Conservation (phyloP, 2,888 invertebrate species). For the Plagiodera versicolora region DNA sequence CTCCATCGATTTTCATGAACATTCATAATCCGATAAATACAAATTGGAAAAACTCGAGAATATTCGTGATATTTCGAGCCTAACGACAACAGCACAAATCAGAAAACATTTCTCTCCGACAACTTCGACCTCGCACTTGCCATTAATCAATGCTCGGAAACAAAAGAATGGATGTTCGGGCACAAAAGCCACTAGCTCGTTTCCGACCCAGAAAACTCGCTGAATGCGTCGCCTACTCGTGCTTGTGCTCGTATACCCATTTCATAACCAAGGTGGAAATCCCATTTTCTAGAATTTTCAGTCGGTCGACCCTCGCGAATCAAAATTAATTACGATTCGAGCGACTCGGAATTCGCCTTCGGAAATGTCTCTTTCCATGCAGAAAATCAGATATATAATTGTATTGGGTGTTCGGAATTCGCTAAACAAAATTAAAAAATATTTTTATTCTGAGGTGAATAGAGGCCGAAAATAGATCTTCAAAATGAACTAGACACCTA, state of each 20-base stretch:
- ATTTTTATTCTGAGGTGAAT: no score
- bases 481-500: no score
- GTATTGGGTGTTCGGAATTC: no score
- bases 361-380: background rate
- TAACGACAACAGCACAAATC: no score
- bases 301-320: background rate
- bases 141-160: background rate
- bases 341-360: background rate
- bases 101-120: background rate
- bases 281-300: conserved; percentile 1
- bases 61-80: no score
- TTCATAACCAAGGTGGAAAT: background rate
- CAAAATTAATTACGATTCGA: background rate
- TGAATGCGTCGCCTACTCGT: background rate
- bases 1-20: no score
- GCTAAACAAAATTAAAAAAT: no score
- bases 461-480: no score
- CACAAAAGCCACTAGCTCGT: background rate
- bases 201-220: conserved; percentile 1
- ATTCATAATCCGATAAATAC: no score
- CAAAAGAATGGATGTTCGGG: background rate
- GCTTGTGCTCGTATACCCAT: background rate
- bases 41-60: no score
- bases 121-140: background rate
- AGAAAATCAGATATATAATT: background rate